Conservation (phyloP, 23 tunicate species). For the Ascidia mentula region DNA sequence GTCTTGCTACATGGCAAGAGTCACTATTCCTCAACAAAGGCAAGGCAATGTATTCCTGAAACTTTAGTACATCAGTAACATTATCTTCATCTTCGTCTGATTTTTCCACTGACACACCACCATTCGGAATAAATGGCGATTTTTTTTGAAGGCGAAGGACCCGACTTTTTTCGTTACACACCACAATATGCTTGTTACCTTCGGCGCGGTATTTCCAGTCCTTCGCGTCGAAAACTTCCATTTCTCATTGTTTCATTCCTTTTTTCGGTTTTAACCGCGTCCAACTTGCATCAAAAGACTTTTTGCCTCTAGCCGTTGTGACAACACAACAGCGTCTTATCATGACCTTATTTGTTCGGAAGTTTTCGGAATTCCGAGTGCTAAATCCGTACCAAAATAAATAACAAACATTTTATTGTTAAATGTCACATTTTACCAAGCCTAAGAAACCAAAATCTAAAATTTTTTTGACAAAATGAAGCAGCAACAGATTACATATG, state of each 20-base stretch:
- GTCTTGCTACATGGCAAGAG: conserved; percentile 42
- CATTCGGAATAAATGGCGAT: background rate
- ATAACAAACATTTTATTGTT: background rate
- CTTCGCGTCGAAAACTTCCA: conserved; percentile 16
- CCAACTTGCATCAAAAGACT: background rate
- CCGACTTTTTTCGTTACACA: conserved; percentile 52
- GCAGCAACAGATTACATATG: no score
- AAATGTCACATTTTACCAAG: no score
- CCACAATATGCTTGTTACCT: conserved; percentile 86
- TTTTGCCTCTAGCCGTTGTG: background rate
- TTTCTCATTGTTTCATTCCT: background rate
- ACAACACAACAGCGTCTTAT: background rate
- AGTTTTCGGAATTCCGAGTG: background rate
- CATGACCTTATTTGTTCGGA: background rate
- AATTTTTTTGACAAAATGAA: no score
- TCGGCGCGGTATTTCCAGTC: conserved; percentile 93
- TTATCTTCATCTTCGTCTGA: background rate
- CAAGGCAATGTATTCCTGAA: conserved; percentile 48
- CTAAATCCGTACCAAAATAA: background rate
- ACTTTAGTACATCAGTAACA: background rate
- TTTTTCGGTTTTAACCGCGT: no score
- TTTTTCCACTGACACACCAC: background rate
- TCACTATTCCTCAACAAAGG: conserved; percentile 64
- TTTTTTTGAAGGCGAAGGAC: conserved; percentile 67
- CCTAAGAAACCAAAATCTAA: no score